Base-by-base conservation (phyloP, 2,113 vertebrate species). In the Anthoscopus minutus region DNA sequence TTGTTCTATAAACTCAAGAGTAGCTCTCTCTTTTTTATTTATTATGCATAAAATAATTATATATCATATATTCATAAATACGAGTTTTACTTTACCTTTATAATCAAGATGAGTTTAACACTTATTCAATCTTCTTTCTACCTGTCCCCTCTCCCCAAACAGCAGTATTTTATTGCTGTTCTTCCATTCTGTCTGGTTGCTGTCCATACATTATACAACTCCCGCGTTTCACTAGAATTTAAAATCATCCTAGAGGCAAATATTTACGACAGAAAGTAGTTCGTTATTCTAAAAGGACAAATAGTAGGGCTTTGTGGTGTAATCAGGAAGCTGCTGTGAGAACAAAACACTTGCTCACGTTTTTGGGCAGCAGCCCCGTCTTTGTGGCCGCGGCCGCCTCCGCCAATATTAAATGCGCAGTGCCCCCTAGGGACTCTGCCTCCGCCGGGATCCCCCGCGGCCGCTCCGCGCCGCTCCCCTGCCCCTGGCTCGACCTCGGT, bases 351-450 rank as follows among this genome's bases (percentile, higher is more conserved):
- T 91, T 47, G 88, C 93, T 88, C n/a, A 20, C 58, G 56, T n/a
- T 89, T 38, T 77, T 82, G 91, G 42, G 72, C 57, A 76, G 94
- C 90, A 18, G 96, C 86, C 40, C 51, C 2, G 50, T 21, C 73
- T 91, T n/a, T 60, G 96, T 88, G 96, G 91, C 96, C 47, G 88
- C 8, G 92, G 79, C 86, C 7, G 91, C 73, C 53, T 89, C 78
- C 91, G 82, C 94, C 69, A 71, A 96, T 97, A 86, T 69, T 94
- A 97, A 97, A 93, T 96, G 86, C 73, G 95, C 92, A 95, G 92
- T 98, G 97, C 97, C 97, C 97, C 94, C 98, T 97, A 97, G 97
- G 97, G 97, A 97, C 67, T 57, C 44, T 24, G 89, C 77, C 86
- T 0, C 81, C 57, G 82, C 37, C 89, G 66, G 66, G 28, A 22